Conservation (phyloP, 37 sponge, comb jelly and placozoan species). For the Halisarca cf. caerulea region DNA sequence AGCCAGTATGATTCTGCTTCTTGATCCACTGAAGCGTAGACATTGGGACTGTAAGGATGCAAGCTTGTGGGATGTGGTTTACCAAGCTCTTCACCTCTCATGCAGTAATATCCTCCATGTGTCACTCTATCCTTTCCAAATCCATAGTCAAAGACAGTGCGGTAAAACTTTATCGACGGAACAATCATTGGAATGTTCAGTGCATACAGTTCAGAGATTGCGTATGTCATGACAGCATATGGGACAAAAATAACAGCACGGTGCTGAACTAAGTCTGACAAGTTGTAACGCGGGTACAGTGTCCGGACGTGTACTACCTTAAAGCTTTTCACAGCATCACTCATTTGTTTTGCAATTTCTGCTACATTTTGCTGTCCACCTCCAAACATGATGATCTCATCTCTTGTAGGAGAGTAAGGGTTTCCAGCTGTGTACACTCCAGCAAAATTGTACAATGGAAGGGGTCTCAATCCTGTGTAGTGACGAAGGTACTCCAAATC, state of each 20-base stretch:
- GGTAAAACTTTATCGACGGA: too few species aligned
- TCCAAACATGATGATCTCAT: conserved; percentile 11
- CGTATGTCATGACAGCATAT: too few species aligned
- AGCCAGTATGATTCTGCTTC: too few species aligned
- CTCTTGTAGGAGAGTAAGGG: neutral
- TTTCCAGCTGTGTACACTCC: too few species aligned
- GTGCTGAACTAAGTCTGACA: too few species aligned
- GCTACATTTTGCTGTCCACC: neutral
- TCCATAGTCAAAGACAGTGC: neutral
- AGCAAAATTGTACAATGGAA: too few species aligned
- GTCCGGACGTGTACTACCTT: neutral
- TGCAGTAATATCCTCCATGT: neutral
- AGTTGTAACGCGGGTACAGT: neutral
- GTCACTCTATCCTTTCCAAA: conserved; percentile 5
- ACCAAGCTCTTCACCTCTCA: conserved; percentile 35
- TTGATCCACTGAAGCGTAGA: conserved; percentile 45
- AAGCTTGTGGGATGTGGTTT: too few species aligned
- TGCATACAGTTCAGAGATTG: conserved; percentile 32
- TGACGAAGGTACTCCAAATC: too few species aligned
- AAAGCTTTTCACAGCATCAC: too few species aligned
- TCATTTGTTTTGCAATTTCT: neutral
- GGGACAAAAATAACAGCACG: too few species aligned
- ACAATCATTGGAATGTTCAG: conserved; percentile 35
- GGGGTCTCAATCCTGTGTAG: too few species aligned
- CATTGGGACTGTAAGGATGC: conserved; percentile 28